A percentile compares a stretch with the other conserved stretches of the same genome.
Evolutionary conservation across 2,113 vertebrate genomes (phyloP).

Genomic region (Saccopteryx bilineata): DNA sequence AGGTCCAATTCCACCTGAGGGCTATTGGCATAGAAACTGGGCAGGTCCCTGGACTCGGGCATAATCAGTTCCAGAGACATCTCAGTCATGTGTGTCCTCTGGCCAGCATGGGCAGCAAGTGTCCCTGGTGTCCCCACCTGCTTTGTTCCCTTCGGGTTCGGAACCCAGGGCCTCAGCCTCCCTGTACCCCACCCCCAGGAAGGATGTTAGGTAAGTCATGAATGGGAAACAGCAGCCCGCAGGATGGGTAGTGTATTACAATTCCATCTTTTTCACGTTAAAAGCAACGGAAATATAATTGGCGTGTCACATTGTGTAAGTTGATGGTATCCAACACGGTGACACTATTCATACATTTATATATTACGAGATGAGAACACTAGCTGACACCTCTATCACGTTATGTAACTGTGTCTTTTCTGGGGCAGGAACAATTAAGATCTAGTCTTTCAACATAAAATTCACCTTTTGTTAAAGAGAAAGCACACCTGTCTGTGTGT

Average conservation of each 20-base stretch:
- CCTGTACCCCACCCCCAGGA: neutral
- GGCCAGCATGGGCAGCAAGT: slow-evolving; percentile 59
- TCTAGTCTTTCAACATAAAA: neutral
- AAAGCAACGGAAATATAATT: neutral
- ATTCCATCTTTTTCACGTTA: neutral
- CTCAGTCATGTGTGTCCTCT: slow-evolving; percentile 42
- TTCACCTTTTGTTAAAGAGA: neutral
- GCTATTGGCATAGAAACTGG: neutral
- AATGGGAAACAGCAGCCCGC: neutral
- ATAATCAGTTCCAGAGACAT: slow-evolving; percentile 75
- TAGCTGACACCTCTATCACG: neutral
- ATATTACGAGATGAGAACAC: too few relatives aligned
- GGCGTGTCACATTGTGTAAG: neutral
- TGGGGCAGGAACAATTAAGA: neutral
- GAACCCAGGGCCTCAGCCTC: neutral
- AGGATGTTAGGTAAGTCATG: neutral
- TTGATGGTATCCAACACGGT: neutral
- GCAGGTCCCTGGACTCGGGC: neutral
- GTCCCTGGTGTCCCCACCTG: slow-evolving; percentile 60
- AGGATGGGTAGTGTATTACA: neutral
- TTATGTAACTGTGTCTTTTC: neutral
- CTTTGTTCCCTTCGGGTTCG: slow-evolving; percentile 13
- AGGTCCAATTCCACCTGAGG: neutral
- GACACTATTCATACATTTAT: rapidly evolving
- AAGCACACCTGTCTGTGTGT: neutral